These are phyloP conservation scores for Athrips mouffetella DNA, from an alignment of 2,888 invertebrate species.

Conservation along the genomic window DNA sequence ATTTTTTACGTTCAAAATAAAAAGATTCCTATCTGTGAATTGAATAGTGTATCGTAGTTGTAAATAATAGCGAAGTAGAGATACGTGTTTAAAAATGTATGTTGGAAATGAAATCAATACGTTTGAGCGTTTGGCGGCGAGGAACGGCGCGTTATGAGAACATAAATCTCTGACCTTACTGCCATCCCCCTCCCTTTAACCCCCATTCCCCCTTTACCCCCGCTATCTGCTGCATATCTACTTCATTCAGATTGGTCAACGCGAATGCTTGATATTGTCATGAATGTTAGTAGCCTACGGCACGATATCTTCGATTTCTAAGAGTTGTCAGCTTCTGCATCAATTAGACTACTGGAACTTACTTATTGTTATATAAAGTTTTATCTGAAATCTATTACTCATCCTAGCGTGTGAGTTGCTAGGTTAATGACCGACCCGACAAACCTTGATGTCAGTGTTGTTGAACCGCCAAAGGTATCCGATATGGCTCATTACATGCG, in stretches of 20 bases:
- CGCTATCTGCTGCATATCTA: constrained; percentile 45
- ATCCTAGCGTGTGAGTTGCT: too few species aligned
- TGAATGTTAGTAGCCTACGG: too few species aligned
- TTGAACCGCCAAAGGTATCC: too few species aligned
- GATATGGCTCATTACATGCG: too few species aligned
- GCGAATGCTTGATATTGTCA: too few species aligned
- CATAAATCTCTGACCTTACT: constrained; percentile 70
- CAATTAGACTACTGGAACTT: too few species aligned
- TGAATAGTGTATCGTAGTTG: constrained; percentile 5
- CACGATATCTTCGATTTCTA: too few species aligned
- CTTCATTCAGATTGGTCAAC: constrained; percentile 7
- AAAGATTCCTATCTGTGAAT: constrained; percentile 11
- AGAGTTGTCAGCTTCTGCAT: too few species aligned
- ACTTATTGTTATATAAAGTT: too few species aligned
- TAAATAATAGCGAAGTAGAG: constrained; percentile 13
- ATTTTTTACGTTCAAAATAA: not conserved
- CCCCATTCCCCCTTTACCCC: constrained; percentile 24
- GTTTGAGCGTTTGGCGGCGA: constrained; percentile 59
- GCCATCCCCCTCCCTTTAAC: constrained; percentile 28
- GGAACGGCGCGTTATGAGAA: constrained; percentile 65
- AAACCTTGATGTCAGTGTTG: too few species aligned
- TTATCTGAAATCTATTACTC: too few species aligned
- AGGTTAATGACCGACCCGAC: too few species aligned
- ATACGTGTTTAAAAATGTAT: constrained; percentile 57
- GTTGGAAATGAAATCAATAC: constrained; percentile 68